These are phyloP conservation scores for Lycia hirtaria DNA, from an alignment of 2,888 invertebrate species.

Conservation along the genomic window DNA sequence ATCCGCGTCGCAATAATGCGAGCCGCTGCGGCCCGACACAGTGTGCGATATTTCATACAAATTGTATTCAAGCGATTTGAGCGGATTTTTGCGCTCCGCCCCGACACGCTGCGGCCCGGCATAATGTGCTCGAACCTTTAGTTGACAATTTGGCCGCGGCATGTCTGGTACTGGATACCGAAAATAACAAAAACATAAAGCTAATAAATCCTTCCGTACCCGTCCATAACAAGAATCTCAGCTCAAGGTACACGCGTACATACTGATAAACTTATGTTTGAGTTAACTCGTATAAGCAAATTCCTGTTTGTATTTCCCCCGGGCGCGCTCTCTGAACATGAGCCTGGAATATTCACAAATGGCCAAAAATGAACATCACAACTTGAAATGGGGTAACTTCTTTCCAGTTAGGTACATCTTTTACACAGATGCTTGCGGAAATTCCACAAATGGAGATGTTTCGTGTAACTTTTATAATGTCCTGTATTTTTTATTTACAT, in stretches of 20 bases:
- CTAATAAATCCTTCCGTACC: not conserved
- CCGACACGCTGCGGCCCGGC: too few relatives aligned
- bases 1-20: too few relatives aligned
- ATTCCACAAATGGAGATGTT: not conserved
- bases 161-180: too few relatives aligned
- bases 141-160: too few relatives aligned
- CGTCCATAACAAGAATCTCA: not conserved
- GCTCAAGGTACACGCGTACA: not conserved
- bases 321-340: constrained; percentile 24
- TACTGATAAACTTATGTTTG: constrained; percentile 22
- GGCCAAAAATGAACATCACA: constrained; percentile 17
- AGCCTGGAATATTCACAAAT: constrained; percentile 24
- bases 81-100: too few relatives aligned
- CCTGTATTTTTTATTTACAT: too few relatives aligned
- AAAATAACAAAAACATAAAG: too few relatives aligned
- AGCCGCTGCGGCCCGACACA: too few relatives aligned
- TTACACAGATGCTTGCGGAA: not conserved
- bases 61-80: too few relatives aligned
- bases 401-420: not conserved
- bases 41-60: too few relatives aligned
- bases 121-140: too few relatives aligned
- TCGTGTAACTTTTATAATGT: not conserved
- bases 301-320: constrained; percentile 29
- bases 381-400: not conserved
- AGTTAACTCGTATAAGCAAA: constrained; percentile 20